Conservation (phyloP, 2,113 vertebrate species). For the Chloropsis hardwickii region DNA sequence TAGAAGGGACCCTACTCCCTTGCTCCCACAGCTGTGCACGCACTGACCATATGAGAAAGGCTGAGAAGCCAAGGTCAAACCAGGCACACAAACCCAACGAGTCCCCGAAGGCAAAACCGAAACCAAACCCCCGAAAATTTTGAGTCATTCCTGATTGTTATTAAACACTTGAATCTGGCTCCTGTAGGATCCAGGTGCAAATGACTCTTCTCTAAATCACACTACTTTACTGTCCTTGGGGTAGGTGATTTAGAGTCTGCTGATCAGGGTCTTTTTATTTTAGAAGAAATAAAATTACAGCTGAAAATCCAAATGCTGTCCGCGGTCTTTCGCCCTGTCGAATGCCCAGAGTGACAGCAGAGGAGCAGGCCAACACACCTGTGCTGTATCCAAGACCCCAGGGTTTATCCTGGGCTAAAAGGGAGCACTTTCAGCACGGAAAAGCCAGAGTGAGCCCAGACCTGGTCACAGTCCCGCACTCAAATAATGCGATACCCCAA, state of each 20-base stretch:
- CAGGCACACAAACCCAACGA: not conserved
- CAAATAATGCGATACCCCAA: constrained; percentile 5
- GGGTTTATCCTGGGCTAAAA: not conserved
- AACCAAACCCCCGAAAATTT: not conserved
- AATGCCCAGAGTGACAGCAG: fast-evolving
- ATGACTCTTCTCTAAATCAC: not conserved
- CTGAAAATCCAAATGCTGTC: not conserved
- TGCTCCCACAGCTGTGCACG: fast-evolving
- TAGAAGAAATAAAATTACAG: not conserved
- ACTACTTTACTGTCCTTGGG: not conserved
- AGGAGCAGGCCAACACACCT: not conserved
- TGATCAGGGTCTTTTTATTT: not conserved
- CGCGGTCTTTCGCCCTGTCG: fast-evolving
- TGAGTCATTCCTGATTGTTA: not conserved
- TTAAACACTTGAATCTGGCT: not conserved
- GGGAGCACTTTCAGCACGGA: fast-evolving
- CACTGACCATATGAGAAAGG: fast-evolving
- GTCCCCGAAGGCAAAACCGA: not conserved
- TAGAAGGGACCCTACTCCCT: not conserved
- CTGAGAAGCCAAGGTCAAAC: not conserved
- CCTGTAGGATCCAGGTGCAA: not conserved
- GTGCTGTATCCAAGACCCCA: fast-evolving
- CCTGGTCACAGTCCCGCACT: constrained; percentile 40
- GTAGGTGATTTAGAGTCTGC: no score
- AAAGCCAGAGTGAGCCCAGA: not conserved